Conservation (phyloP, 23 tunicate genomes). For the Phallusia fumigata region DNA sequence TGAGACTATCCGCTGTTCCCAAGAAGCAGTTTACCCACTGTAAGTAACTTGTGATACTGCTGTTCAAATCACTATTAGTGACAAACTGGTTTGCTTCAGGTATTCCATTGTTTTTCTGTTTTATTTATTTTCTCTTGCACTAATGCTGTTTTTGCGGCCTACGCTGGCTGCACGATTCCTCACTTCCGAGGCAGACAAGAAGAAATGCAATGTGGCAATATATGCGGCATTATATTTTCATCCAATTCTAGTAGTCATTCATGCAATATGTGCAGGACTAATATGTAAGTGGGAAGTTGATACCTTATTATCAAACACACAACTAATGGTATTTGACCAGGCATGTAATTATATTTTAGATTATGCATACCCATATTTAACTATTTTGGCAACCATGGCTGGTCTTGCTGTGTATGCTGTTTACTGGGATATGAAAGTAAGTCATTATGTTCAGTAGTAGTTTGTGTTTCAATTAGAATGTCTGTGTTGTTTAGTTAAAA, state of each 20-base stretch:
- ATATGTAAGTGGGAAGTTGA: constrained; percentile 39
- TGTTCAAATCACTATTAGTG: background rate
- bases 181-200: background rate
- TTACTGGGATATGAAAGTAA: constrained; percentile 18
- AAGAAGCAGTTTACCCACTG: constrained; percentile 91
- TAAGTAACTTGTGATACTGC: constrained; percentile 1
- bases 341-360: constrained; percentile 11
- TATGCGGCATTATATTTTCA: constrained; percentile 63
- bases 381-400: constrained; percentile 37
- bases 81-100: background rate
- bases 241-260: constrained; percentile 67
- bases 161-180: background rate
- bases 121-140: constrained; percentile 28
- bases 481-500: no score
- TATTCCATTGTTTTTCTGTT: constrained; percentile 26
- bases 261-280: constrained; percentile 68
- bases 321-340: background rate
- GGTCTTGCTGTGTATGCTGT: constrained; percentile 47
- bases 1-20: constrained; percentile 56
- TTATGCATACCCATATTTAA: constrained; percentile 63
- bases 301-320: background rate
- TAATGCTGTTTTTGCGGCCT: constrained; percentile 25
- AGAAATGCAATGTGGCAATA: constrained; percentile 9
- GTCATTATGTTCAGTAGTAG: background rate
- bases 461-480: no score